Conservation (phyloP, 2,797 vertebrate genomes). For the Pristis pectinata region DNA sequence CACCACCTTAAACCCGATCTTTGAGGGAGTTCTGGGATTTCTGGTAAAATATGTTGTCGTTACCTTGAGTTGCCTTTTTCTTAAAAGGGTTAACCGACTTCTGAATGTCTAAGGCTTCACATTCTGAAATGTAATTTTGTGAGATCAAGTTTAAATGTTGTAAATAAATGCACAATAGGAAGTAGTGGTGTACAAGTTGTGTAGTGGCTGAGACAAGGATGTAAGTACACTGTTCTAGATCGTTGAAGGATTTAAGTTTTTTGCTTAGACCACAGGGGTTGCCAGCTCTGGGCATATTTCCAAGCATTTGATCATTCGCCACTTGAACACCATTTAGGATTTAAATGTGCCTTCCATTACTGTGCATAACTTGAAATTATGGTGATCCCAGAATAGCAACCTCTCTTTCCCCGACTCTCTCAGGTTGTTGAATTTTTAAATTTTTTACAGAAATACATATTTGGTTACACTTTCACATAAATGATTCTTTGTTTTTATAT, state of each 20-base stretch:
- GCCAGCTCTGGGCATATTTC: background rate
- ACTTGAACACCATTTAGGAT: no score
- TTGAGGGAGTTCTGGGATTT: no score
- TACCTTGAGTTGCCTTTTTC: background rate
- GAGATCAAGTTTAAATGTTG: no score
- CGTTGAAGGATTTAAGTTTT: no score
- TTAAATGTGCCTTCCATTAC: no score
- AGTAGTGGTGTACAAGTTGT: background rate
- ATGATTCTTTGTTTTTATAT: no score
- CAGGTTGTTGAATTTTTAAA: background rate
- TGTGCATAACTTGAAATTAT: background rate
- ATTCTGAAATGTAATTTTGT: no score
- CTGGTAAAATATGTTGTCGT: no score
- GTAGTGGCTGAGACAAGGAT: background rate
- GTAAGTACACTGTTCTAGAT: background rate
- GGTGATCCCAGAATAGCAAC: background rate
- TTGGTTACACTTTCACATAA: no score
- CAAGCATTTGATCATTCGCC: no score
- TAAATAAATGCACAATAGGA: background rate
- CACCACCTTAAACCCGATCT: no score
- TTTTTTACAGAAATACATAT: no score
- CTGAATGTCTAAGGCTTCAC: background rate
- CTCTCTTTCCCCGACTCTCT: background rate
- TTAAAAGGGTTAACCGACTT: background rate
- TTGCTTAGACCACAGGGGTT: background rate